These are phyloP conservation scores for Florisuga fusca DNA, from an alignment of 2,797 vertebrate genomes.

Conservation along the genomic window DNA sequence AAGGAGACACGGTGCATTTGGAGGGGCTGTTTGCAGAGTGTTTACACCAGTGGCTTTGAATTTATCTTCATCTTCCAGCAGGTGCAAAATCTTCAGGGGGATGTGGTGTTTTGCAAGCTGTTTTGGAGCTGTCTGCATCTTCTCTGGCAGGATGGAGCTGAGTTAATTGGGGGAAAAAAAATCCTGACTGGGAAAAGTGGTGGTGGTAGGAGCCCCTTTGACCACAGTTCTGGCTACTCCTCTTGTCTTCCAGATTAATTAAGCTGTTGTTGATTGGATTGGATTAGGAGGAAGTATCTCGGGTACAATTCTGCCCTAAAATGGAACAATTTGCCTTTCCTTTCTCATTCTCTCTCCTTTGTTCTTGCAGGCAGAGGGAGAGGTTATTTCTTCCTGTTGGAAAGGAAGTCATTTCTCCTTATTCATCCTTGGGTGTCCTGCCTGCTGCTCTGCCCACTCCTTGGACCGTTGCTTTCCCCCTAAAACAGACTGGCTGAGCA, in stretches of 20 bases:
- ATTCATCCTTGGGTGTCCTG: background rate
- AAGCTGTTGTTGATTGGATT: background rate
- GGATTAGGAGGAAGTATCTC: background rate
- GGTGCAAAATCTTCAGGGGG: background rate
- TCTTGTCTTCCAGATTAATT: background rate
- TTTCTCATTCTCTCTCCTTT: background rate
- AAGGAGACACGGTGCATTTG: constrained; percentile 3
- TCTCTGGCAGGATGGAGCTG: background rate
- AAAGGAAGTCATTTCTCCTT: background rate
- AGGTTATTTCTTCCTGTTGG: background rate
- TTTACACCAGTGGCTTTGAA: constrained; percentile 27
- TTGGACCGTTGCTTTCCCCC: rapidly evolving
- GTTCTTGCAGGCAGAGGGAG: background rate
- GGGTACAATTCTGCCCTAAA: background rate
- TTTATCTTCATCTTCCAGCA: constrained; percentile 51
- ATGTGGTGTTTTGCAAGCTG: background rate
- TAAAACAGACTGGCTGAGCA: background rate
- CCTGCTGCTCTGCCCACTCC: background rate
- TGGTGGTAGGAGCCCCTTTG: background rate
- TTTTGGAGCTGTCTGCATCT: background rate
- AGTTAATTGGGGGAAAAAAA: background rate
- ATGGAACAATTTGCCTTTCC: background rate
- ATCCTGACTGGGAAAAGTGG: background rate
- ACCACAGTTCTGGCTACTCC: background rate
- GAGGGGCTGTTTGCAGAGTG: constrained; percentile 15